Percentiles rank a stretch among this genome's conserved stretches.
phyloP scores from a whole-genome alignment of 2,113 vertebrate species.

The Phrynocephalus versicolor region DNA sequence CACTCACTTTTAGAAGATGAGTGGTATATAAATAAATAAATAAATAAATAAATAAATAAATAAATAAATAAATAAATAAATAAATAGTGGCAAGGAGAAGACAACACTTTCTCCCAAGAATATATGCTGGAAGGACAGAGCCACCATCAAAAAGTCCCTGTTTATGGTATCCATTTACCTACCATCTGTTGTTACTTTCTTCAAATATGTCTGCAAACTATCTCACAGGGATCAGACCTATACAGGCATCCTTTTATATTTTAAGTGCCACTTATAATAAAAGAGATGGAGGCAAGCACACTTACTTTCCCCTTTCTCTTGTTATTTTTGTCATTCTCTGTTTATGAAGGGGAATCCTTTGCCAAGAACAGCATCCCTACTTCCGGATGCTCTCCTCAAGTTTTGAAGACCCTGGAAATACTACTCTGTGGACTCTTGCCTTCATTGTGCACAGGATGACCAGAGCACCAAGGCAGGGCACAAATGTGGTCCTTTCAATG shows the following conservation, averaged over 20 bases:
- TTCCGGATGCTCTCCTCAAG: too few relatives aligned
- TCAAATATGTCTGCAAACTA: background rate
- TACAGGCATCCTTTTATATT: background rate
- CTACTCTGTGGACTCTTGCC: background rate
- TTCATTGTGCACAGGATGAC: background rate
- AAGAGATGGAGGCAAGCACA: background rate
- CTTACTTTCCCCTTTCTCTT: background rate
- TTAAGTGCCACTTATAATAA: background rate
- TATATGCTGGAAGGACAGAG: background rate
- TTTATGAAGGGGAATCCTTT: background rate
- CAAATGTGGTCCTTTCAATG: background rate
- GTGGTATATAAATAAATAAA: too few relatives aligned
- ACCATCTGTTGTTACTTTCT: background rate
- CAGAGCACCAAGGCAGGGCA: background rate
- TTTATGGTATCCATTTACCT: background rate
- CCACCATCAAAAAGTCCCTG: background rate
- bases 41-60: too few relatives aligned
- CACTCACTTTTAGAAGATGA: too few relatives aligned
- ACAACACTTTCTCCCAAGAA: background rate
- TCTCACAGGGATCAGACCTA: background rate
- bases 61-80: too few relatives aligned
- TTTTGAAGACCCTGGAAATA: too few relatives aligned
- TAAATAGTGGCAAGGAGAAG: background rate
- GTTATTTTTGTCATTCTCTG: background rate
- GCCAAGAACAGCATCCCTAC: too few relatives aligned